phyloP scores from a whole-genome alignment of 2,113 vertebrate species.

The Catharus fuscescens region DNA sequence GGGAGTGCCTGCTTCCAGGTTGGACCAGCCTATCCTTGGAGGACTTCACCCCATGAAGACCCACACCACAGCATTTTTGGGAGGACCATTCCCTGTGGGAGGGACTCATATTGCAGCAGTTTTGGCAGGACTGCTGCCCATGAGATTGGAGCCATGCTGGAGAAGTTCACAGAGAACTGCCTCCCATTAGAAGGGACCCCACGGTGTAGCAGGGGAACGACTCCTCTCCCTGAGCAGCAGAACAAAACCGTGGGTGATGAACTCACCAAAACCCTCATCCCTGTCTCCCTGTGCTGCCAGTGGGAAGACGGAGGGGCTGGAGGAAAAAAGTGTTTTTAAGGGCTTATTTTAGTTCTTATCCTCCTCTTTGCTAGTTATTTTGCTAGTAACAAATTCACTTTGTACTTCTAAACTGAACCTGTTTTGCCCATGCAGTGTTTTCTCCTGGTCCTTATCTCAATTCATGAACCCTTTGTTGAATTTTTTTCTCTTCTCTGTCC shows the following conservation, averaged over 20 bases:
- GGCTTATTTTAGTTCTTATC: background rate
- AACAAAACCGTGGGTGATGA: rapidly evolving
- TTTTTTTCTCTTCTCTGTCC: background rate
- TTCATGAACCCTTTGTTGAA: background rate
- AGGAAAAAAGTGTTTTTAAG: background rate
- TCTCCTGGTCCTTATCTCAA: background rate
- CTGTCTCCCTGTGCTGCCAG: rapidly evolving
- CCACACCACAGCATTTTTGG: rapidly evolving
- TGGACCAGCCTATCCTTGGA: background rate
- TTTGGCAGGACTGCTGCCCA: background rate
- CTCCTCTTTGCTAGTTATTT: background rate
- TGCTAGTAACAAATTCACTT: background rate
- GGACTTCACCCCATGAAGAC: rapidly evolving
- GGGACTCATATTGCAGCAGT: background rate
- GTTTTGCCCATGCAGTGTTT: background rate
- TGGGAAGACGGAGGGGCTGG: background rate
- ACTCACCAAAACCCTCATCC: background rate
- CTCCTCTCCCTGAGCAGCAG: background rate
- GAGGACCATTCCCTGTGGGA: background rate
- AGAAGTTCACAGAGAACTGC: background rate
- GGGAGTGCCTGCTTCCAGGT: background rate
- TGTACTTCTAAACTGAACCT: background rate
- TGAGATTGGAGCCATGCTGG: background rate
- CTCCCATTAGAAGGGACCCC: background rate
- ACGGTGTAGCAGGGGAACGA: rapidly evolving